These are phyloP conservation scores for Crotalus helleri DNA, from an alignment of 2,113 vertebrate species.

Conservation along the genomic window DNA sequence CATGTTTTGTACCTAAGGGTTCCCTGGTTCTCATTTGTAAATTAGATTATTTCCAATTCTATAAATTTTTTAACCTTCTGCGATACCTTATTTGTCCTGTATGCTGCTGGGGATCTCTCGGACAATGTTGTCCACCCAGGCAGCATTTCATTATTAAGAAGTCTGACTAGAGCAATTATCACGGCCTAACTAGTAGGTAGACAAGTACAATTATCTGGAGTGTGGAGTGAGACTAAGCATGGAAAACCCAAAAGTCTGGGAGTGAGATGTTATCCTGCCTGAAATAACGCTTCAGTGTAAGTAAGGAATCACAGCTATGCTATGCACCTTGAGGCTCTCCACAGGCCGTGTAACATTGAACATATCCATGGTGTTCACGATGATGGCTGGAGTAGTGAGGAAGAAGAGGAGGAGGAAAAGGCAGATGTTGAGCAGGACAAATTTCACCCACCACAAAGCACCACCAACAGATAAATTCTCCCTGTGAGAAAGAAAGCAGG, in stretches of 20 bases:
- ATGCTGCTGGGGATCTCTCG: not conserved
- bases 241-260: not conserved
- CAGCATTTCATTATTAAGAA: not conserved
- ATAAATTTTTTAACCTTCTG: not conserved
- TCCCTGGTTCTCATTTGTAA: not conserved
- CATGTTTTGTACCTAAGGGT: not conserved
- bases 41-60: not conserved
- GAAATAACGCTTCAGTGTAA: not conserved
- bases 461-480: constrained; percentile 90
- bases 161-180: not conserved
- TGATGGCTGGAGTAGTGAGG: constrained; percentile 94
- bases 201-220: no score
- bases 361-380: constrained; percentile 97
- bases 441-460: constrained; percentile 89
- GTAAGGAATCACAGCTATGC: not conserved
- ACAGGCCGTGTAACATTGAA: constrained; percentile 94
- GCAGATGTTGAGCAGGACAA: constrained; percentile 86
- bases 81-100: not conserved
- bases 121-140: not conserved
- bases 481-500: constrained; percentile 68
- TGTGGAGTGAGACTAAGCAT: rapidly evolving
- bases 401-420: constrained; percentile 97
- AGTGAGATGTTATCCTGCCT: not conserved
- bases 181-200: no score
- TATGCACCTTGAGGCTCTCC: constrained; percentile 83